Conservation (phyloP, 2,113 vertebrate genomes). For the Silurus glanis region DNA sequence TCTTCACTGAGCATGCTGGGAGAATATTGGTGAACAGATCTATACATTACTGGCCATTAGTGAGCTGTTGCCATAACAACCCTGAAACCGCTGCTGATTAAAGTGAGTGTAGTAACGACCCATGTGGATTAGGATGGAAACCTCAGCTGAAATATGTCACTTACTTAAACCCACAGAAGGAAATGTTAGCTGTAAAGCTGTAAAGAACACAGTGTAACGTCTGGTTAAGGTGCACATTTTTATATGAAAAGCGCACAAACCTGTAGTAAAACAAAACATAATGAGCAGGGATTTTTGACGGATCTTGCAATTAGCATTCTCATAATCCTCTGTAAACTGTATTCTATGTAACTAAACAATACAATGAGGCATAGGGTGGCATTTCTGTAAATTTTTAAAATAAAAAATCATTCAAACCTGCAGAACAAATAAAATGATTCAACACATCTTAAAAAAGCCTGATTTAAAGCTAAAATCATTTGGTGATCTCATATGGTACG, state of each 20-base stretch:
- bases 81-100: constrained; percentile 46
- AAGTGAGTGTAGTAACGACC: constrained; percentile 28
- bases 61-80: constrained; percentile 50
- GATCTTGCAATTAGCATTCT: not conserved
- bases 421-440: not conserved
- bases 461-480: not conserved
- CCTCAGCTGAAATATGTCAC: constrained; percentile 45
- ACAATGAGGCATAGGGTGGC: not conserved
- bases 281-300: not conserved
- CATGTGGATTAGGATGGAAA: constrained; percentile 38
- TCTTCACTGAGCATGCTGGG: not conserved
- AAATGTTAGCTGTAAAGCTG: constrained; percentile 16
- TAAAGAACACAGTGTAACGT: not conserved
- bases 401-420: not conserved
- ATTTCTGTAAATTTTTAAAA: not conserved
- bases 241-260: not conserved
- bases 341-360: not conserved
- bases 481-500: no score
- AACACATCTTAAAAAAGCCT: not conserved
- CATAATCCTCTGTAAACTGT: not conserved
- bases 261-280: not conserved
- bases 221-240: constrained; percentile 4
- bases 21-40: constrained; percentile 21
- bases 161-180: constrained; percentile 29
- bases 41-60: constrained; percentile 11